Conservation (phyloP, 2,113 vertebrate species). For the Cercocebus atys region DNA sequence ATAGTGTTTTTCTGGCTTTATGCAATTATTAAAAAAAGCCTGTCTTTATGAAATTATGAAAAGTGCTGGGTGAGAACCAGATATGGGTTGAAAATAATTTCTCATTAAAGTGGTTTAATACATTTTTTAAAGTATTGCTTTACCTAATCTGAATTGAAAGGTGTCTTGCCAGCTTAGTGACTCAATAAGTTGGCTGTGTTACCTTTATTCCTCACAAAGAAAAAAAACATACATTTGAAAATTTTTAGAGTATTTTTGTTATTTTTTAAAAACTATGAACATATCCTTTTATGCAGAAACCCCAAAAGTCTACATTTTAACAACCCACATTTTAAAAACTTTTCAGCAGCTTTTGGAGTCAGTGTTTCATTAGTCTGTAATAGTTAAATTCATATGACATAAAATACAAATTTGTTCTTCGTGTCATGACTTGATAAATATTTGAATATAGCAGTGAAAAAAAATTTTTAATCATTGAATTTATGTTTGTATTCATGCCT, state of each 20-base stretch:
- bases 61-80: neutral
- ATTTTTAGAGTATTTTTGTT: neutral
- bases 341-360: neutral
- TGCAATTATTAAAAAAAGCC: neutral
- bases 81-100: conserved; percentile 19
- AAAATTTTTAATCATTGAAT: neutral
- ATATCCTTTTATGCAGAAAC: neutral
- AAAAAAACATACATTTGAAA: neutral
- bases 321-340: neutral
- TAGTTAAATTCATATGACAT: conserved; percentile 23
- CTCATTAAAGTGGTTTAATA: conserved; percentile 23
- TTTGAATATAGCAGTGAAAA: neutral
- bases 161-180: neutral
- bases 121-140: neutral
- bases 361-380: neutral
- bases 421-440: conserved; percentile 1
- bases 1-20: neutral
- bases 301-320: neutral
- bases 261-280: neutral
- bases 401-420: conserved; percentile 23
- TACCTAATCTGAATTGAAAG: conserved; percentile 16
- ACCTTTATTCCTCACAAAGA: neutral
- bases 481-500: neutral
- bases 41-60: neutral
- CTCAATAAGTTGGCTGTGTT: neutral